These are phyloP conservation scores for Pachliopta kotzebuea DNA, from an alignment of 2,888 invertebrate genomes.

Conservation along the genomic window DNA sequence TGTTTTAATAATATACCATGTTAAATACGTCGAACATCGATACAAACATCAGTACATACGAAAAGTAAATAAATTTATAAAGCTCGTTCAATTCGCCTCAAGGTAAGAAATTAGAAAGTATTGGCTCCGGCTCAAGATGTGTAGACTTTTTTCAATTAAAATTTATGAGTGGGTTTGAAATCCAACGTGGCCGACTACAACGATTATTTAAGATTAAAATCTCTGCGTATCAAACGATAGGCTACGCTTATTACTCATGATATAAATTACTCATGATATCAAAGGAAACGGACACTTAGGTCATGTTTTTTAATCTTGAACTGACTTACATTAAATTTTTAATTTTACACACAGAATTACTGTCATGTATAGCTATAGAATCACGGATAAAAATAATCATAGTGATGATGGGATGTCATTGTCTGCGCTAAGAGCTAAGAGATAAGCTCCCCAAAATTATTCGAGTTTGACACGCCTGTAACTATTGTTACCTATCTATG, in stretches of 20 bases:
- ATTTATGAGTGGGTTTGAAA: slow-evolving; percentile 61
- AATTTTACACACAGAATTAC: too few species aligned
- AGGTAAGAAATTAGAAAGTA: slow-evolving; percentile 77
- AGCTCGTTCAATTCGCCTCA: slow-evolving; percentile 65
- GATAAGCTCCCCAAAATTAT: too few species aligned
- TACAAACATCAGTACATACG: slow-evolving; percentile 31
- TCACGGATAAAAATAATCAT: too few species aligned
- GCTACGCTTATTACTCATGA: background rate
- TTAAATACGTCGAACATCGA: background rate
- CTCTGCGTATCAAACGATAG: slow-evolving; percentile 32
- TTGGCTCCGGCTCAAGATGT: slow-evolving; percentile 45
- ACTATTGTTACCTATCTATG: too few species aligned
- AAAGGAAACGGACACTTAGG: background rate
- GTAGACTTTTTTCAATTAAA: slow-evolving; percentile 58
- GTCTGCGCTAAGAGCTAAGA: too few species aligned
- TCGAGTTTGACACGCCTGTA: too few species aligned
- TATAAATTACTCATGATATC: background rate
- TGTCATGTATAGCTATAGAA: too few species aligned
- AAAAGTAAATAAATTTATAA: slow-evolving; percentile 59
- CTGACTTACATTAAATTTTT: too few species aligned
- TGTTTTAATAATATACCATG: too few species aligned
- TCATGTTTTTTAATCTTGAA: background rate
- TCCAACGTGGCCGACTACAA: slow-evolving; percentile 44
- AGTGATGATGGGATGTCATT: too few species aligned
- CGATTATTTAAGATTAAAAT: slow-evolving; percentile 57